These are phyloP conservation scores for Sebastes taczanowskii DNA, from an alignment of 2,797 vertebrate genomes.

Conservation along the genomic window DNA sequence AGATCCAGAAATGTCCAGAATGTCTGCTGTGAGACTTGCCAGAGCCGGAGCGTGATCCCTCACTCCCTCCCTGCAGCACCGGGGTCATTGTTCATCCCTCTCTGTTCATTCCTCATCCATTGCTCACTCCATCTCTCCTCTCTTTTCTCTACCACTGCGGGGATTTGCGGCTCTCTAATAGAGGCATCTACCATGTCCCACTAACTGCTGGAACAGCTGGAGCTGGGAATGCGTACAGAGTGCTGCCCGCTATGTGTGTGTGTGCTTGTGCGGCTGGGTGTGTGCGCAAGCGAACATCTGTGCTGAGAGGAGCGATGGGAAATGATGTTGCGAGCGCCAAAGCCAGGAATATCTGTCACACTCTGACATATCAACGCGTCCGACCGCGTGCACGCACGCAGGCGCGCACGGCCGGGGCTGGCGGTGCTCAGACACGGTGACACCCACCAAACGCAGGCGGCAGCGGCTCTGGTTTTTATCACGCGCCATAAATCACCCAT, in stretches of 20 bases:
- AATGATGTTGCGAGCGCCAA: conserved; percentile 56
- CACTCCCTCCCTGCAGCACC: conserved; percentile 33
- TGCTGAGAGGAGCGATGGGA: conserved; percentile 58
- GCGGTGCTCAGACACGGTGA: conserved; percentile 4
- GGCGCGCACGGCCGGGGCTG: conserved; percentile 6
- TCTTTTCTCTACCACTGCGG: conserved; percentile 51
- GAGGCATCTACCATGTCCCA: conserved; percentile 73
- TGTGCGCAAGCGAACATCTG: conserved; percentile 65
- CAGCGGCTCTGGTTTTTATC: conserved; percentile 21
- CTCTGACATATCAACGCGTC: conserved; percentile 50
- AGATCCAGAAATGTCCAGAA: conserved; percentile 67
- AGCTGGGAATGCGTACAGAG: conserved; percentile 51
- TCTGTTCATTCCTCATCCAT: conserved; percentile 57
- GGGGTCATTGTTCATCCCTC: conserved; percentile 70
- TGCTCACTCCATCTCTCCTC: conserved; percentile 49
- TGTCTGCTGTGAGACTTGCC: conserved; percentile 63
- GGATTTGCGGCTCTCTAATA: conserved; percentile 73
- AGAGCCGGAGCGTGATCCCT: conserved; percentile 37
- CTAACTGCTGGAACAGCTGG: conserved; percentile 77
- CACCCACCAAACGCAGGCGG: conserved; percentile 1
- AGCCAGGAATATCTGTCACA: conserved; percentile 67
- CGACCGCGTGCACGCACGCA: conserved; percentile 16
- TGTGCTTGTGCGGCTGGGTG: background rate
- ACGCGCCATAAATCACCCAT: conserved; percentile 63
- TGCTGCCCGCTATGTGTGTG: conserved; percentile 19